These are phyloP conservation scores for Subacronicta megacephala DNA, from an alignment of 2,888 invertebrate species.

Conservation along the genomic window DNA sequence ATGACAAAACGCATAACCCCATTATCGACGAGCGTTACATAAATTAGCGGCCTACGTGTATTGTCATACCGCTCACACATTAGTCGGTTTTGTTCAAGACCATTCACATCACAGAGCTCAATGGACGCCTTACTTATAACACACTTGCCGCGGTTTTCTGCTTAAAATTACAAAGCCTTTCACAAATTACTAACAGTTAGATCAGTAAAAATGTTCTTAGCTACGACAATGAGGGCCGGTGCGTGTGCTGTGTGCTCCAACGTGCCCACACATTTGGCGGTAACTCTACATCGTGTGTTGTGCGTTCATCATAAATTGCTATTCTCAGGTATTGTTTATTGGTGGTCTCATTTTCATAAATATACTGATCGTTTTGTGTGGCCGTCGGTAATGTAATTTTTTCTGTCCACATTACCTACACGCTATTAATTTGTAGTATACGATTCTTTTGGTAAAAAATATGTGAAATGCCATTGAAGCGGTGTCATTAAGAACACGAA, in stretches of 20 bases:
- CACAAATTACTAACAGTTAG: slow-evolving; percentile 14
- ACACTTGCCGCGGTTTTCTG: slow-evolving; percentile 17
- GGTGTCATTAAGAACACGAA: slow-evolving; percentile 32
- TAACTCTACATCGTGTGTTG: not conserved
- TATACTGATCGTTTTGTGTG: slow-evolving; percentile 1
- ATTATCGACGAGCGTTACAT: slow-evolving; percentile 63
- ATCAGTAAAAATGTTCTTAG: slow-evolving; percentile 23
- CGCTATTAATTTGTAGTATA: slow-evolving; percentile 17
- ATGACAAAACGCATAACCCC: slow-evolving; percentile 61
- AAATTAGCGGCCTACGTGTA: slow-evolving; percentile 59
- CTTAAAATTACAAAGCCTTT: slow-evolving; percentile 19
- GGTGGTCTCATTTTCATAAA: slow-evolving; percentile 23
- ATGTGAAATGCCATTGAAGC: slow-evolving; percentile 44
- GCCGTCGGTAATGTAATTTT: slow-evolving; percentile 1
- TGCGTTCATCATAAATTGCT: slow-evolving; percentile 1
- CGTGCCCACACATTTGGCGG: slow-evolving; percentile 9
- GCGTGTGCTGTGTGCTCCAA: not conserved
- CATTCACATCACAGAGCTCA: slow-evolving; percentile 26
- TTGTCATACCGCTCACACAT: slow-evolving; percentile 40
- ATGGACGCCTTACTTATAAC: slow-evolving; percentile 25
- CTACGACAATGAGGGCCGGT: slow-evolving; percentile 9
- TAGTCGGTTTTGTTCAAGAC: slow-evolving; percentile 28
- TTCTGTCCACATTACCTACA: slow-evolving; percentile 1
- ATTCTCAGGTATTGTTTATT: slow-evolving; percentile 6
- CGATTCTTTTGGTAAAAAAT: slow-evolving; percentile 34